These are phyloP conservation scores for Cerastis leucographa DNA, from an alignment of 2,888 invertebrate genomes.

Conservation along the genomic window DNA sequence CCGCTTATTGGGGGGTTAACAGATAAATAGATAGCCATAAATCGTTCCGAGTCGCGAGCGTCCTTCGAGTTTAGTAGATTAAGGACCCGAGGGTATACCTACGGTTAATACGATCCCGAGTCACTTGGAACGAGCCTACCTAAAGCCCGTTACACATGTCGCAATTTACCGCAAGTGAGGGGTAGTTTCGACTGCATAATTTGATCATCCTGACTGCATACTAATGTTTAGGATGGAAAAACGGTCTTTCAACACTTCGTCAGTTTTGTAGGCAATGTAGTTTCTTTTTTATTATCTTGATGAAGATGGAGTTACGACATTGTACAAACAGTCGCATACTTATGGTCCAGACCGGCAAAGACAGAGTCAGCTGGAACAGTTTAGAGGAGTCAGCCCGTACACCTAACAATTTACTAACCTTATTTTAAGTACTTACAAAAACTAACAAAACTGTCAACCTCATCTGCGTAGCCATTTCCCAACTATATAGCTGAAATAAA, in stretches of 20 bases:
- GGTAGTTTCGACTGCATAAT: constrained; percentile 43
- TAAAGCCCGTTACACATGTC: constrained; percentile 57
- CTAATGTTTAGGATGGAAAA: constrained; percentile 34
- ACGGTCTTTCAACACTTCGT: not conserved
- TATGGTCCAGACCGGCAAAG: not conserved
- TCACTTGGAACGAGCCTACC: constrained; percentile 31
- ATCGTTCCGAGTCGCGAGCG: constrained; percentile 55
- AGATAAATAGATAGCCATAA: constrained; percentile 68
- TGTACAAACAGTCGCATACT: not conserved
- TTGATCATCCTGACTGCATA: constrained; percentile 36
- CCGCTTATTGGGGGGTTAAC: constrained; percentile 61
- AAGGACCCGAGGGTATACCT: constrained; percentile 55
- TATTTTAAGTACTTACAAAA: not conserved
- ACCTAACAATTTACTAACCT: not conserved
- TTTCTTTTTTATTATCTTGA: not conserved
- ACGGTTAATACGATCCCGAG: constrained; percentile 51
- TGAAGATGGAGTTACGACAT: not conserved
- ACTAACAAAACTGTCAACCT: too few relatives aligned
- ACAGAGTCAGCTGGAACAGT: not conserved
- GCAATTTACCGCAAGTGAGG: constrained; percentile 56
- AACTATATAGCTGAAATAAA: too few relatives aligned
- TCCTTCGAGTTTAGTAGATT: constrained; percentile 55
- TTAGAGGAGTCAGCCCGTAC: not conserved
- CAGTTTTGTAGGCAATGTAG: not conserved
- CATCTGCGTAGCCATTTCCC: too few relatives aligned